A percentile compares a stretch with the other conserved stretches of the same genome.
Conservation (phyloP, 2,888 invertebrate species). For the Eudasyphora cyanicolor region DNA sequence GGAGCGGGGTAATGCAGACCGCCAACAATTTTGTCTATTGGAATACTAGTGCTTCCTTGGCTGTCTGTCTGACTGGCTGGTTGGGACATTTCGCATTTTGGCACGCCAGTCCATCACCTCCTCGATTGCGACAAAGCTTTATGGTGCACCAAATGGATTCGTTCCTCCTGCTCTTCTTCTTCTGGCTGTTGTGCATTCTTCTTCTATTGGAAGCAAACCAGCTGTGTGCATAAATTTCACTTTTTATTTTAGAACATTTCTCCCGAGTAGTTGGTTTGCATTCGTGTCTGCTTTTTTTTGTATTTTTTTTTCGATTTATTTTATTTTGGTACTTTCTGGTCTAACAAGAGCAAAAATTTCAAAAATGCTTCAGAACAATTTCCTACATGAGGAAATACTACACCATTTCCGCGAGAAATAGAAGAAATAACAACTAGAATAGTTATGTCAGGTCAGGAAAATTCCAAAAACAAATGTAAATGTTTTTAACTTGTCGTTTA, state of each 20-base stretch:
- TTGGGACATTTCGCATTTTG: conserved; percentile 37
- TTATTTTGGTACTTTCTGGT: background rate
- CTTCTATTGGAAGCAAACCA: conserved; percentile 68
- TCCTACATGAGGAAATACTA: conserved; percentile 8
- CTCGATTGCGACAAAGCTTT: conserved; percentile 62
- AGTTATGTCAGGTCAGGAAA: too few relatives aligned
- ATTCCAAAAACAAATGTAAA: too few relatives aligned
- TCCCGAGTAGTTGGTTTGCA: background rate
- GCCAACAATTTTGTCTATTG: conserved; percentile 46
- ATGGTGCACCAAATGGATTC: conserved; percentile 42
- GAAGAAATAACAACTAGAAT: too few relatives aligned
- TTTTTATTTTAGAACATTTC: conserved; percentile 65
- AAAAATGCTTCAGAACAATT: background rate
- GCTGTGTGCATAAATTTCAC: conserved; percentile 72
- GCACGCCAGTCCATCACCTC: conserved; percentile 65
- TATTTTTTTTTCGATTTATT: background rate
- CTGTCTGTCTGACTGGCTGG: conserved; percentile 41
- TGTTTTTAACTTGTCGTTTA: too few relatives aligned
- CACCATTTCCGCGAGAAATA: background rate
- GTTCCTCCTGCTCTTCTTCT: conserved; percentile 11
- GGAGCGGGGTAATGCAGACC: background rate
- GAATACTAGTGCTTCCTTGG: conserved; percentile 30
- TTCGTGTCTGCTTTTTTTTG: background rate
- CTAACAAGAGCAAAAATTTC: background rate
- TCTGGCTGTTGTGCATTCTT: background rate